Base-by-base conservation (phyloP, 1,140 invertebrate species). In the Drepana arcuata region DNA sequence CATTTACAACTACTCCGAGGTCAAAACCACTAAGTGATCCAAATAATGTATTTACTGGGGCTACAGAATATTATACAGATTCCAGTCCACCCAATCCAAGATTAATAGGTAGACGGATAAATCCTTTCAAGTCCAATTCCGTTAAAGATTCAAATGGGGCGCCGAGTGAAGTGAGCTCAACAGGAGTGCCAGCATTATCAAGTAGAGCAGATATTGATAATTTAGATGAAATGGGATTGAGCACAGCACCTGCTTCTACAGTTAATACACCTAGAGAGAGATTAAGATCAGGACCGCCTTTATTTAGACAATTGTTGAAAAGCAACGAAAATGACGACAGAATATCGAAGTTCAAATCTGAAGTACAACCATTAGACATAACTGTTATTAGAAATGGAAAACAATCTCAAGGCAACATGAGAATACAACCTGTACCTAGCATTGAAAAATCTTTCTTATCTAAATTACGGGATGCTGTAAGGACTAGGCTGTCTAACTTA, bases 391-490 rank as follows among this genome's bases (percentile, higher is more conserved):
- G 2, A 7, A 14, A 10, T 30, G 7, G n/a, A 27, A 40, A 32
- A 21, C 18, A 21, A 9, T 21, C 18, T 21, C 4, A 21, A 21
- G 9, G 9, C 9, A 21, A 21, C 9, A 21, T 9, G 18, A 21
- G 18, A 21, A 21, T 21, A 5, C 18, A 21, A 9, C 18, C 9
- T 21, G 18, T 4, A 21, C 18, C 4, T 21, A 5, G 4, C 18
- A 21, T 21, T 2, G 53, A 61, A 18, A 42, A 24, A 36, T 7
- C 40, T 13, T 41, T 58, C 9, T 27, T 59, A 27, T 27, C 34
- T 6, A 53, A 58, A 38, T 29, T 56, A 4, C 53, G 50, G 33
- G 48, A 59, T 10, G 39, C 55, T 14, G 11, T 54, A 13, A 40
- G 28, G 21, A 30, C 34, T n/a, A 45, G 48, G 26, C 35, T 50